These are phyloP conservation scores for Colossoma macropomum DNA, from an alignment of 2,113 vertebrate genomes.

Conservation along the genomic window DNA sequence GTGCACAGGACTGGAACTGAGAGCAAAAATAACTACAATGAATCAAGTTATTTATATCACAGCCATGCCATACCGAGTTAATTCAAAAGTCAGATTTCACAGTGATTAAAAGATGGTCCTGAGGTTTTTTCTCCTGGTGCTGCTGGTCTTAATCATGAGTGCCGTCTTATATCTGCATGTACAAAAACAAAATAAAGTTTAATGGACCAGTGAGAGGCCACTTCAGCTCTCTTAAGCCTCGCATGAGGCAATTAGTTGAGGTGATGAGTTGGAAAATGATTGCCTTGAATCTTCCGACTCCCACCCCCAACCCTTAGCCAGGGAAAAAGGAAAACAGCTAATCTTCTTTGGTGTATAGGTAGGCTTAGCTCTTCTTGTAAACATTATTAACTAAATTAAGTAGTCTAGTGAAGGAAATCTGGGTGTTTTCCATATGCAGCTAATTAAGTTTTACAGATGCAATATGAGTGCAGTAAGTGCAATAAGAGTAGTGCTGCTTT, in stretches of 20 bases:
- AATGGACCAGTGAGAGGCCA: conserved; percentile 40
- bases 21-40: too few relatives aligned
- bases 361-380: not conserved
- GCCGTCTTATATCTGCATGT: conserved; percentile 25
- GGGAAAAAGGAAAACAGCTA: not conserved
- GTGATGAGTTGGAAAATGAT: conserved; percentile 48
- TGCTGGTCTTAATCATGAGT: conserved; percentile 20
- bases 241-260: conserved; percentile 47
- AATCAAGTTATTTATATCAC: too few relatives aligned
- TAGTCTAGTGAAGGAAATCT: conserved; percentile 15
- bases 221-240: conserved; percentile 45
- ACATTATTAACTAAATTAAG: conserved; percentile 21
- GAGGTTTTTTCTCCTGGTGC: not conserved
- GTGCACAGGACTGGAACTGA: too few relatives aligned
- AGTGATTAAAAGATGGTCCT: not conserved
- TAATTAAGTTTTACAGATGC: conserved; percentile 45
- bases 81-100: not conserved
- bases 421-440: conserved; percentile 22
- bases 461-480: not conserved
- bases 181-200: conserved; percentile 51
- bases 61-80: too few relatives aligned
- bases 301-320: not conserved
- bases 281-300: conserved; percentile 39
- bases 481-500: conserved; percentile 1
- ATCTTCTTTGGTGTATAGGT: not conserved